These are phyloP conservation scores for Acleris holmiana DNA, from an alignment of 2,888 invertebrate species.

Conservation along the genomic window DNA sequence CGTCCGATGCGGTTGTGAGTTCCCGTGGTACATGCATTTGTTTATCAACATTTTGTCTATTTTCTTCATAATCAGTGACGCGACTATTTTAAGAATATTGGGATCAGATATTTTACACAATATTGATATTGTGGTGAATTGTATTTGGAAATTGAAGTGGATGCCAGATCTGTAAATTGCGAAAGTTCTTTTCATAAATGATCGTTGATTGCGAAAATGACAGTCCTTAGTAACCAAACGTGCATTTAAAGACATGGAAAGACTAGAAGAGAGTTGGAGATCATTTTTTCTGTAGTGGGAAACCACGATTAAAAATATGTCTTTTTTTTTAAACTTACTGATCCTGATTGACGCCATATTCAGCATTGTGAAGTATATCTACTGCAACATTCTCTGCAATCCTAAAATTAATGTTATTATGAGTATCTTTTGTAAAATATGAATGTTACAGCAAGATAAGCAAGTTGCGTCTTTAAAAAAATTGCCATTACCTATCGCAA, in stretches of 20 bases:
- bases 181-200: no score
- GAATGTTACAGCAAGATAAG: no score
- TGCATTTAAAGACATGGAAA: no score
- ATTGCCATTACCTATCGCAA: no score
- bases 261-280: no score
- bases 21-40: constrained; percentile 73
- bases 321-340: constrained; percentile 17
- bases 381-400: constrained; percentile 62
- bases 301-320: background rate
- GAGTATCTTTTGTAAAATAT: no score
- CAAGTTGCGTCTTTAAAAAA: no score
- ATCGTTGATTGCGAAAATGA: no score
- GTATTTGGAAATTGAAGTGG: constrained; percentile 65
- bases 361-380: constrained; percentile 54
- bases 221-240: no score
- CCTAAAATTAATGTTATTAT: constrained; percentile 52
- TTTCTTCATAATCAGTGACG: constrained; percentile 57
- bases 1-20: constrained; percentile 68
- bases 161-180: constrained; percentile 56
- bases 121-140: constrained; percentile 54
- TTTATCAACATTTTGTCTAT: constrained; percentile 62
- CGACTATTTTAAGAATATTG: constrained; percentile 53
- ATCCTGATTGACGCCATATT: constrained; percentile 42
- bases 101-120: constrained; percentile 56
- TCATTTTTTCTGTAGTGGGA: no score